phyloP scores from a whole-genome alignment of 2,888 invertebrate species.

The Ophion ventricosus region DNA sequence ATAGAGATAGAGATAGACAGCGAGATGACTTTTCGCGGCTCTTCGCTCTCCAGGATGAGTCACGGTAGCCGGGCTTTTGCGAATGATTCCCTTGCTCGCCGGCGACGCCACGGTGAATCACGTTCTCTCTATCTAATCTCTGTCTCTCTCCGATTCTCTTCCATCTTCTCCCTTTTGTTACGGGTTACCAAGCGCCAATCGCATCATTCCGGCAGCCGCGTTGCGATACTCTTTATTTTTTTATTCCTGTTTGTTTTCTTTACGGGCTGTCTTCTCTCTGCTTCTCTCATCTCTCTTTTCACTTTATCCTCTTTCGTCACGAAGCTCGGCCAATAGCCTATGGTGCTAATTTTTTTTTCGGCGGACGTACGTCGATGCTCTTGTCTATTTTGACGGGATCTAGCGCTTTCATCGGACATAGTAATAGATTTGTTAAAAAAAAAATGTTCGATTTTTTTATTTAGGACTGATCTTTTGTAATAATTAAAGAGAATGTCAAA shows the following conservation, averaged over 20 bases:
- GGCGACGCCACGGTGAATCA: constrained; percentile 56
- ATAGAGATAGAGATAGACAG: not conserved
- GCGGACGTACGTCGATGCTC: too few species aligned
- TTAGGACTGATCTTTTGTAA: too few species aligned
- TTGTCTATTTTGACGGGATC: too few species aligned
- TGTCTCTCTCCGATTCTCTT: not conserved
- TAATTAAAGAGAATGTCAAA: too few species aligned
- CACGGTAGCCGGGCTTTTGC: constrained; percentile 42
- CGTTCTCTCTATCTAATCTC: constrained; percentile 39
- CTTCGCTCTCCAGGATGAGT: constrained; percentile 45
- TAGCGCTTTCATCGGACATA: not conserved
- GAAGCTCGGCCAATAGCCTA: too few species aligned
- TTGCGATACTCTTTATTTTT: not conserved
- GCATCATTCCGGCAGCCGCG: constrained; percentile 20
- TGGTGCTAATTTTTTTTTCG: too few species aligned
- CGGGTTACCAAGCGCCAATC: constrained; percentile 33
- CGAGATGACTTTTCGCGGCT: not conserved
- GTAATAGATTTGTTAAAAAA: too few species aligned
- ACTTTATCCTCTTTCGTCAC: too few species aligned
- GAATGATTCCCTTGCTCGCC: constrained; percentile 30
- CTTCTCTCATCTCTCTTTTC: too few species aligned
- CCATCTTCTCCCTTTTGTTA: constrained; percentile 26
- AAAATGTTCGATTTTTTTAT: too few species aligned
- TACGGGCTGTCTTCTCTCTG: not conserved
- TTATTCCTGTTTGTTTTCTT: not conserved